phyloP scores from a whole-genome alignment of 2,113 vertebrate genomes.

The Poeciliopsis retropinna region DNA sequence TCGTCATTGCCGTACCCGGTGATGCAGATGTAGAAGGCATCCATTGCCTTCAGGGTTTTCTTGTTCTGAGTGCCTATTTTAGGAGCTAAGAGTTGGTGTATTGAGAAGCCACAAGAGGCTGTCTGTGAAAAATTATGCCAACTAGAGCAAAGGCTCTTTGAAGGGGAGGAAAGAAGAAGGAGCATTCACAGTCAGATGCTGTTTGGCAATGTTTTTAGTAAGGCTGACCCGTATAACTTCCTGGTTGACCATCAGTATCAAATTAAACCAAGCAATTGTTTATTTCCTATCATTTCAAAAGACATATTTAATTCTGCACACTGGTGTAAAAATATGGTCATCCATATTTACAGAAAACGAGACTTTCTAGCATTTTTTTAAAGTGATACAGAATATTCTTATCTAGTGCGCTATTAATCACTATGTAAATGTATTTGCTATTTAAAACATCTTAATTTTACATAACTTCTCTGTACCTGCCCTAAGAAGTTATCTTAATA shows the following conservation, averaged over 20 bases:
- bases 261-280: not conserved
- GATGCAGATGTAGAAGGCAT: conserved; percentile 39
- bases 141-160: conserved; percentile 34
- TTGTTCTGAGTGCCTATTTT: conserved; percentile 61
- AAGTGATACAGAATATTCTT: not conserved
- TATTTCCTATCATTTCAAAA: not conserved
- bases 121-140: conserved; percentile 47
- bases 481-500: not conserved
- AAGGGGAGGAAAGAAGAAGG: conserved; percentile 19
- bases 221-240: not conserved
- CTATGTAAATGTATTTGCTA: not conserved
- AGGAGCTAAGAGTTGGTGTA: conserved; percentile 54
- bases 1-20: not conserved
- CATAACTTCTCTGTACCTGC: not conserved
- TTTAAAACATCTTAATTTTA: not conserved
- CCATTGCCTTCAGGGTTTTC: conserved; percentile 34
- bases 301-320: not conserved
- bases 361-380: not conserved
- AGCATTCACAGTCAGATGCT: conserved; percentile 9
- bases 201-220: not conserved
- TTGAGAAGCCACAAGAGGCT: conserved; percentile 44
- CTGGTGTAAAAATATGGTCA: not conserved
- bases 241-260: not conserved
- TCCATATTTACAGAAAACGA: not conserved
- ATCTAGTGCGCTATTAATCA: not conserved